Conservation (phyloP, 2,888 invertebrate species). For the Leptinotarsa rubiginosa region DNA sequence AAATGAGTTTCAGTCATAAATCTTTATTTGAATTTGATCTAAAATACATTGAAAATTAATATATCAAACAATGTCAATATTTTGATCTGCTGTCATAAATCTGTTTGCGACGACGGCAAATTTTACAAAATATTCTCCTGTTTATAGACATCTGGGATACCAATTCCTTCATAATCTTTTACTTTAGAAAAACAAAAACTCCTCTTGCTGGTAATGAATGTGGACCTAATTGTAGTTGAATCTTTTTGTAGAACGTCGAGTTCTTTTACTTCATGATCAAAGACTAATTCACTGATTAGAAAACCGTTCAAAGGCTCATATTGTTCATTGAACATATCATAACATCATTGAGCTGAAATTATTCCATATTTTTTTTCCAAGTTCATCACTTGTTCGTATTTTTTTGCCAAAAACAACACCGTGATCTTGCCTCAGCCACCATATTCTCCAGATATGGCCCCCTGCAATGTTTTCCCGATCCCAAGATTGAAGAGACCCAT, state of each 20-base stretch:
- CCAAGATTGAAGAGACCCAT: too few species aligned
- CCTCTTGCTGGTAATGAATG: not conserved
- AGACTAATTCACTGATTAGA: too few species aligned
- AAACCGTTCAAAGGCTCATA: too few species aligned
- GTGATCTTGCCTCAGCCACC: too few species aligned
- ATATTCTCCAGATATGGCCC: too few species aligned
- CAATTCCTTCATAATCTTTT: not conserved
- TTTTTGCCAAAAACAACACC: too few species aligned
- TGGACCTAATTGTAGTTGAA: not conserved
- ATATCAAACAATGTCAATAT: not conserved
- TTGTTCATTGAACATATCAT: too few species aligned
- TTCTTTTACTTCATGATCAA: not conserved
- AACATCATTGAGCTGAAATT: too few species aligned
- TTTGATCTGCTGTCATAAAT: not conserved
- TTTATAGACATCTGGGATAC: not conserved
- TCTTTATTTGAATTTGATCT: not conserved
- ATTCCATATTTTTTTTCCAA: too few species aligned
- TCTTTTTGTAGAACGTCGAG: not conserved
- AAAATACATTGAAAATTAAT: not conserved
- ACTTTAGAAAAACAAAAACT: not conserved
- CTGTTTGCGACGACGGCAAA: not conserved
- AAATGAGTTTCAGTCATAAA: too few species aligned
- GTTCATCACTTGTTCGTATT: too few species aligned
- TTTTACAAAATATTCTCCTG: not conserved
- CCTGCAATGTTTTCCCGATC: too few species aligned